A percentile compares a stretch with the other conserved stretches of the same genome.
These are phyloP conservation scores for Drosophila suzukii DNA, from an alignment of 1,140 invertebrate species.

Conservation along the genomic window DNA sequence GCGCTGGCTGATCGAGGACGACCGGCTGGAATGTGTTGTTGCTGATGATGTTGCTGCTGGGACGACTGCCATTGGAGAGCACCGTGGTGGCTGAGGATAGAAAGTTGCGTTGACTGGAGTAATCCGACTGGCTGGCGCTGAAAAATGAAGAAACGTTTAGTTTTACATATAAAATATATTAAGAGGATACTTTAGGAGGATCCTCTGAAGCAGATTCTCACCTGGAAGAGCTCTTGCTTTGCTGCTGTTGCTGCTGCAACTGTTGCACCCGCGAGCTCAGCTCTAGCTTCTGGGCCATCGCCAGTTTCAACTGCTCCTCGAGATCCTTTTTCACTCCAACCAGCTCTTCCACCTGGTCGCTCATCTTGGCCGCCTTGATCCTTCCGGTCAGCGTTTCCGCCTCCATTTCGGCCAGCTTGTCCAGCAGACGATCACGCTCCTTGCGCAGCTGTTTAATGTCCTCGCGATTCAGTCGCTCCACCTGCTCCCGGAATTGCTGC, in stretches of 20 bases:
- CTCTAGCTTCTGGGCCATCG: conserved; percentile 86
- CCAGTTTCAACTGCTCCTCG: conserved; percentile 87
- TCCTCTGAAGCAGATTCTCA: conserved; percentile 13
- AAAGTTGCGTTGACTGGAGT: conserved; percentile 82
- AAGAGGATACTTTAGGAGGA: not conserved
- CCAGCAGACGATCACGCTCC: conserved; percentile 89
- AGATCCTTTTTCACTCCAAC: conserved; percentile 87
- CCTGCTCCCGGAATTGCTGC: conserved; percentile 77
- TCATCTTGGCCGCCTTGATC: conserved; percentile 87
- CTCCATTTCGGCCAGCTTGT: conserved; percentile 90
- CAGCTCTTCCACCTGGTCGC: conserved; percentile 86
- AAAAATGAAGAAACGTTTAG: not conserved
- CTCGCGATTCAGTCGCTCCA: conserved; percentile 80
- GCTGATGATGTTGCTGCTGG: conserved; percentile 37
- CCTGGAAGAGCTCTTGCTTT: conserved; percentile 79
- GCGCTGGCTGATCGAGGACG: conserved; percentile 63
- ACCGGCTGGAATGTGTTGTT: conserved; percentile 82
- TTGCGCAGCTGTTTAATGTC: conserved; percentile 86
- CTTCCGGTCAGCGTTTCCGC: conserved; percentile 88
- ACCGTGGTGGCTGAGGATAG: conserved; percentile 81
- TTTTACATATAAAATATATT: too few relatives aligned
- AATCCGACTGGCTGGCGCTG: conserved; percentile 77
- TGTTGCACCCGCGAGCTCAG: conserved; percentile 78
- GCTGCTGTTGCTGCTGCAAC: conserved; percentile 63
- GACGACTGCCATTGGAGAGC: conserved; percentile 76